A percentile compares a stretch with the other conserved stretches of the same genome.
Conservation (phyloP, 2,113 vertebrate species). For the Tricholaema leucomelas region DNA sequence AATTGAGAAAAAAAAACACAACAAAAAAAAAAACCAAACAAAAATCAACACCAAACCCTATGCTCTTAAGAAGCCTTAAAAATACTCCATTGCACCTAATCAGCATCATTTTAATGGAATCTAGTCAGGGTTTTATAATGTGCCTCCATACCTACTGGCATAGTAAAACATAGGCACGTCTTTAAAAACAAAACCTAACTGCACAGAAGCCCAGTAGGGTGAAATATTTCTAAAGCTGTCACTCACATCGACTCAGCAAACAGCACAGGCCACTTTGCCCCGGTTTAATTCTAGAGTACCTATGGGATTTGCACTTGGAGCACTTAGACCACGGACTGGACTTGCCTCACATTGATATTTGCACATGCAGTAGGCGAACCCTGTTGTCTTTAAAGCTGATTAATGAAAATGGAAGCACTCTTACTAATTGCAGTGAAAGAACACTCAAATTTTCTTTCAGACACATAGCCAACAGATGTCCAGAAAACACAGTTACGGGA, state of each 20-base stretch:
- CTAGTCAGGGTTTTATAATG: not conserved
- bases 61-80: not conserved
- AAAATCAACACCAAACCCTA: no score
- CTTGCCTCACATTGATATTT: not conserved
- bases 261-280: not conserved
- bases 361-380: not conserved
- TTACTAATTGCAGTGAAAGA: not conserved
- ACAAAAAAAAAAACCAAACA: no score
- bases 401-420: not conserved
- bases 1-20: not conserved
- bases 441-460: not conserved
- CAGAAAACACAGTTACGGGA: not conserved
- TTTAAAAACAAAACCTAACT: not conserved
- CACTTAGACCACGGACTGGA: not conserved
- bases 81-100: not conserved
- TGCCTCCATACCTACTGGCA: not conserved
- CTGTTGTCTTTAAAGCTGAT: not conserved
- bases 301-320: not conserved
- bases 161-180: not conserved
- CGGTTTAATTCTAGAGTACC: not conserved
- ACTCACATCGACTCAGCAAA: not conserved
- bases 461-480: accelerated
- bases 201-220: not conserved
- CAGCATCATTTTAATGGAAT: not conserved
- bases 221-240: not conserved